Percentiles rank a stretch among this genome's conserved stretches.
Conservation (phyloP, 2,797 vertebrate species). For the Oophaga sylvatica region DNA sequence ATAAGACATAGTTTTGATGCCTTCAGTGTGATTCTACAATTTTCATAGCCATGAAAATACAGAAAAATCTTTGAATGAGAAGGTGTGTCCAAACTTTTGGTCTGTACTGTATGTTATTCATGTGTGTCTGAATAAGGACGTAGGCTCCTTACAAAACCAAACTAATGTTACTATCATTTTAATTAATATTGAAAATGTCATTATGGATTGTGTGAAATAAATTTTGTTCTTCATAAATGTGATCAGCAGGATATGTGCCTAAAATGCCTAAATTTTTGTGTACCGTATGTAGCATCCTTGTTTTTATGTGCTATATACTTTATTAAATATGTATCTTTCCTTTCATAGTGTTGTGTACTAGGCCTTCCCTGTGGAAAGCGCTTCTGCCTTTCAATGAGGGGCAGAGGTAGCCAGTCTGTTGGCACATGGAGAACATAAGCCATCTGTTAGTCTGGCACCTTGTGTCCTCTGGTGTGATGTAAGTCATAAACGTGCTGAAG, state of each 20-base stretch:
- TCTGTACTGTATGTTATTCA: too few relatives aligned
- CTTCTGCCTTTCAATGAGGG: slow-evolving; percentile 27
- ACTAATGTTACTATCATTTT: too few relatives aligned
- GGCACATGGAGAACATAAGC: slow-evolving; percentile 39
- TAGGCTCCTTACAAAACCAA: too few relatives aligned
- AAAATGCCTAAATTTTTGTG: not conserved
- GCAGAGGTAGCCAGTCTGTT: slow-evolving; percentile 42
- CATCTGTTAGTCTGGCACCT: slow-evolving; percentile 60
- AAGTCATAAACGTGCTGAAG: slow-evolving; percentile 37
- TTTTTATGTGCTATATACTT: too few relatives aligned
- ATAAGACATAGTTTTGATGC: too few relatives aligned
- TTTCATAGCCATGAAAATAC: too few relatives aligned
- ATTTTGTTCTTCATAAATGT: not conserved
- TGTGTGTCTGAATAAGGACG: too few relatives aligned
- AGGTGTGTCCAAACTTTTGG: too few relatives aligned
- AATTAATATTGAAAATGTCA: too few relatives aligned
- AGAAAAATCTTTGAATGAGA: too few relatives aligned
- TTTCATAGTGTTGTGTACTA: not conserved
- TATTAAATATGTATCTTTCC: not conserved
- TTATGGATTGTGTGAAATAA: too few relatives aligned
- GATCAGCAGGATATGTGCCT: not conserved
- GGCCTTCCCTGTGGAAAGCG: slow-evolving; percentile 30
- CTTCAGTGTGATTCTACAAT: too few relatives aligned
- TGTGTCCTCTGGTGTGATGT: slow-evolving; percentile 41
- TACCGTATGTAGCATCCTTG: not conserved